Percentiles rank a stretch among this genome's conserved stretches.
Conservation (phyloP, 2,888 invertebrate genomes). For the Xylocampa areola region DNA sequence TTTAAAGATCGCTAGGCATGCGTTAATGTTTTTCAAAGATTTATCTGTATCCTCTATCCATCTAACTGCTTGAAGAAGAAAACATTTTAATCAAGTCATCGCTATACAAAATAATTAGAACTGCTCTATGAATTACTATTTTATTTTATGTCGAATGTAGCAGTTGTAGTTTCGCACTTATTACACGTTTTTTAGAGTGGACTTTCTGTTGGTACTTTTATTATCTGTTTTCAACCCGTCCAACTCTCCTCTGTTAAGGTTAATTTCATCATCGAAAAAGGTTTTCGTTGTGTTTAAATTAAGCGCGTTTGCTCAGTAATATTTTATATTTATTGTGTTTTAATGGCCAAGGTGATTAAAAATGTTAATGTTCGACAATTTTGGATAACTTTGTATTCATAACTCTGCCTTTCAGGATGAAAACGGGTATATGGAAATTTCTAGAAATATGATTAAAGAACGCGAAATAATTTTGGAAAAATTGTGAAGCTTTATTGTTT, state of each 20-base stretch:
- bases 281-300: conserved; percentile 57
- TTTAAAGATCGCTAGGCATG: no score
- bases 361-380: conserved; percentile 11
- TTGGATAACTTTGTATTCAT: neutral
- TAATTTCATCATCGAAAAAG: conserved; percentile 68
- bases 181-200: neutral
- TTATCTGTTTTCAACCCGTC: conserved; percentile 58
- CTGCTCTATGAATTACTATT: no score
- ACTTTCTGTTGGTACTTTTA: conserved; percentile 13
- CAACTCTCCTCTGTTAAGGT: conserved; percentile 56
- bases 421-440: neutral
- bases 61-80: no score
- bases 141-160: no score
- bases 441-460: neutral
- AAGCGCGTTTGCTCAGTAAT: conserved; percentile 42
- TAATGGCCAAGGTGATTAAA: conserved; percentile 29
- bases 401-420: neutral
- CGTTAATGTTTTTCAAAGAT: no score
- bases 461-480: neutral
- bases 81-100: no score
- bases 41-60: no score
- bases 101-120: no score
- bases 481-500: neutral
- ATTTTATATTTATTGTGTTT: conserved; percentile 38
- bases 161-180: neutral